Conservation (phyloP, 2,797 vertebrate species). For the Sciaenops ocellatus region DNA sequence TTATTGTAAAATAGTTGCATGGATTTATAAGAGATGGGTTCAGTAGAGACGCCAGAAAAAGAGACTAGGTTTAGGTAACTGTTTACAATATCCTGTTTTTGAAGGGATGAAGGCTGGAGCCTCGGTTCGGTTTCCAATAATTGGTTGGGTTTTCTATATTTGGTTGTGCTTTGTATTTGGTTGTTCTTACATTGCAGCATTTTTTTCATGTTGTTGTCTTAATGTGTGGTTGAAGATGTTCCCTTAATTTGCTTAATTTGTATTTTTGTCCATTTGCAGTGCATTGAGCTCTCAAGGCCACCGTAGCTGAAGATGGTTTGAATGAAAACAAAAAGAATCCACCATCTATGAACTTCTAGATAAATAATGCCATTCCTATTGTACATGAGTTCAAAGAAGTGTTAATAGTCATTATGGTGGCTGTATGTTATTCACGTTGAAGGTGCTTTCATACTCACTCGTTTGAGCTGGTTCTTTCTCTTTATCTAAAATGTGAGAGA, state of each 20-base stretch:
- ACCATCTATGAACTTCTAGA: background rate
- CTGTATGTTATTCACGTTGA: background rate
- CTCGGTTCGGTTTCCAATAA: too few species aligned
- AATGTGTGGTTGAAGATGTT: background rate
- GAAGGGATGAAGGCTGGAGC: too few species aligned
- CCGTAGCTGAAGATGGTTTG: background rate
- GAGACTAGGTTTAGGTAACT: too few species aligned
- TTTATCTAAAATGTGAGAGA: slow-evolving; percentile 52
- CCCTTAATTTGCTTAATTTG: background rate
- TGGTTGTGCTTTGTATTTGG: too few species aligned
- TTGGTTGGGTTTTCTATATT: too few species aligned
- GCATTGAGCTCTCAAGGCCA: background rate
- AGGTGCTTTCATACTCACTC: slow-evolving; percentile 55
- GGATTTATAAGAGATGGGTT: too few species aligned
- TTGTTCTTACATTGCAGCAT: too few species aligned
- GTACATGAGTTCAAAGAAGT: background rate
- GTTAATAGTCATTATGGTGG: background rate
- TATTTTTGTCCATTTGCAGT: background rate
- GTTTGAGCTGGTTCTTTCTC: slow-evolving; percentile 45
- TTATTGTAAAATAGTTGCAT: too few species aligned
- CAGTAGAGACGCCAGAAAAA: too few species aligned
- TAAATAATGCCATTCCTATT: background rate
- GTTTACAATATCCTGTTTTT: background rate
- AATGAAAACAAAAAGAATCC: background rate
- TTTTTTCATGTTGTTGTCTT: too few species aligned